Evolutionary conservation across 2,888 invertebrate genomes (phyloP), one percentile per base, ranked within the genome.

Genomic region (Drosophila basisetae): DNA sequence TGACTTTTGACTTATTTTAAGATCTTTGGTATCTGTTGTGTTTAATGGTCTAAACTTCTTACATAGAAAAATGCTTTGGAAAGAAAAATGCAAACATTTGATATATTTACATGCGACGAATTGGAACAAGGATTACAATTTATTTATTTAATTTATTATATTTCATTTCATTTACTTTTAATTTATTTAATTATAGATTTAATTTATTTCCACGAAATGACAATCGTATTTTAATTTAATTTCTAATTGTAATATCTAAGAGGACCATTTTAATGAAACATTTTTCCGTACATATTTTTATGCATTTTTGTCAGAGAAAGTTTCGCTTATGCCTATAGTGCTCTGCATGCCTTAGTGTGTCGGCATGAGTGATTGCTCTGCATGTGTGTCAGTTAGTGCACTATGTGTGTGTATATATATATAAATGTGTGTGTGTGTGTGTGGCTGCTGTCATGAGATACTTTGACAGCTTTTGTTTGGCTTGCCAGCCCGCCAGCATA

Each of bases 401-500:
- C 72, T 70, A 30, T 39, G 16, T 33, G 60, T 55, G 65, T 50
- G 35, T 71, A 47, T 22, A 3, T 37, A 16, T 33, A 4, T 33
- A 16, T 53, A 59, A 41, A 11, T 49, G 43, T 61, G 25, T 22
- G 41, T 73, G 56, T 50, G 43, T 52, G 56, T 67, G 58, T 56
- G 59, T 54, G 55, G 70, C 71, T 68, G 68, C 82, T 80, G 89
- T 82, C 88, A 85, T 85, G 74, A 77, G 89, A 89, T 87, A 89
- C 89, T 89, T 83, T 88, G 89, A 87, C 90, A 87, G 83, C 78
- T 83, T 78, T 84, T 79, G 85, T 88, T 89, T 76, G 76, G 69
- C 63, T 63, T 73, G 58, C 68, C 75, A 64, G 78, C 63, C 59
- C 33, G 39, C 55, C 61, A 37, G 50, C 64, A 37, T n/a, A 43